Evolutionary conservation across 2,888 invertebrate species (phyloP).

Genomic region (Ophioninae sp.): DNA sequence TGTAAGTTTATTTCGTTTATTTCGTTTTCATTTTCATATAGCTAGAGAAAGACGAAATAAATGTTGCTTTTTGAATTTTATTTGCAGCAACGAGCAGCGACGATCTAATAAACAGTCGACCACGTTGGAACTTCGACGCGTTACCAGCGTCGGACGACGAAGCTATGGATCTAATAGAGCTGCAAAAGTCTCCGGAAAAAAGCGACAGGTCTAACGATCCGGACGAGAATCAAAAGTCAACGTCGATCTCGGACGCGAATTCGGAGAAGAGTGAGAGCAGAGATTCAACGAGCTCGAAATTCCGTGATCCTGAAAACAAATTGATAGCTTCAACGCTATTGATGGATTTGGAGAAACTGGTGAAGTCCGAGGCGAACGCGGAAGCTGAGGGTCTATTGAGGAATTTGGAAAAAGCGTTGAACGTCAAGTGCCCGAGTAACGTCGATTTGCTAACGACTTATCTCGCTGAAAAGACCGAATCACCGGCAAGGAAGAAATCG

Average conservation of each 20-base stretch:
- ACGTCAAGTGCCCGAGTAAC: conserved; percentile 73
- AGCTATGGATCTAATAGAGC: conserved; percentile 72
- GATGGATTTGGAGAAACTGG: conserved; percentile 74
- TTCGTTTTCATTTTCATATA: neutral
- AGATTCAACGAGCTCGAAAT: conserved; percentile 70
- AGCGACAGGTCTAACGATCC: conserved; percentile 9
- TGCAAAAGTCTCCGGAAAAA: conserved; percentile 69
- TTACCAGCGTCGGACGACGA: conserved; percentile 75
- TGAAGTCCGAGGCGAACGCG: conserved; percentile 73
- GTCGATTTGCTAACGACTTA: conserved; percentile 72
- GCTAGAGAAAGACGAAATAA: neutral
- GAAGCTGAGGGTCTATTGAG: conserved; percentile 73
- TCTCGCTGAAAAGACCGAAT: conserved; percentile 47
- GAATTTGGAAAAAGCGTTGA: conserved; percentile 74
- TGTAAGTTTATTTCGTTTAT: conserved; percentile 67
- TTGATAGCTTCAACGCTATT: conserved; percentile 71
- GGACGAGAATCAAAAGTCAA: conserved; percentile 26
- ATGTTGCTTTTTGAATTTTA: neutral
- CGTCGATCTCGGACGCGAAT: conserved; percentile 36
- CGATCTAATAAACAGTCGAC: conserved; percentile 71
- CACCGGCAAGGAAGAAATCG: conserved; percentile 55
- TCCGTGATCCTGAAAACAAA: conserved; percentile 70
- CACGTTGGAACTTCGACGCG: conserved; percentile 70
- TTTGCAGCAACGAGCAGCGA: conserved; percentile 63
- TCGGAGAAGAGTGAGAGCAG: conserved; percentile 54